Base-by-base conservation (phyloP, 64 coral and sea anemone species). In the Montipora cactus region DNA sequence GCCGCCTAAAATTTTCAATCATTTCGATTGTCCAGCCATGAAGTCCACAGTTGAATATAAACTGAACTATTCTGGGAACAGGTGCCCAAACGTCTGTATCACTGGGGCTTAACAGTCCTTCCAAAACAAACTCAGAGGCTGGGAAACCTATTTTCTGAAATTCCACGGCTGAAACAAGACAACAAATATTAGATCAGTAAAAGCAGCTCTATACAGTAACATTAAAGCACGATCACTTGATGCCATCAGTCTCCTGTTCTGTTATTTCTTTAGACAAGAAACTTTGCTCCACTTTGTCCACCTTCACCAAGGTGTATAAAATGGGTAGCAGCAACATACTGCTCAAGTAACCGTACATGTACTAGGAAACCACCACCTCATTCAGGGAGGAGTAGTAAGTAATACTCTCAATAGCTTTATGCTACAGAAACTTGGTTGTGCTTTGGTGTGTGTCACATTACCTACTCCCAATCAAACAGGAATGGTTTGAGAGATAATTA, bases 71-170 rank as follows among this genome's bases (percentile, higher is more conserved):
- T 95, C 94, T 91, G 53, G 75, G 88, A 20, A 95, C 47, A 52
- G 88, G 81, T 75, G 89, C 94, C 89, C 94, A 95, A 53, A 79
- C 83, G 22, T 95, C 53, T 5, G 61, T 37, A 23, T 92, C 81
- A 72, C 72, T 70, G 10, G 28, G 4, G 3, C 47, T 18, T 11
- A 95, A 45, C 18, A 95, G 68, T 8, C 77, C 84, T 61, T 76
- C 49, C 14, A 95, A 52, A 46, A 95, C 76, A 87, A 80, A 91
- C 58, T 95, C 94, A 18, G 94, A 95, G 28, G 81, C 75, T 50
- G 94, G 94, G 59, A 91, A 95, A 37, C 57, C 94, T 71, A 95
- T 49, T 81, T 95, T 95, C 67, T 95, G 89, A 28, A 88, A 91
- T 75, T 95, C 94, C 68, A 91, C 76, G 12, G 83, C 94, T 93